Conservation (phyloP, 2,888 invertebrate species). For the Bimastos eiseni region DNA sequence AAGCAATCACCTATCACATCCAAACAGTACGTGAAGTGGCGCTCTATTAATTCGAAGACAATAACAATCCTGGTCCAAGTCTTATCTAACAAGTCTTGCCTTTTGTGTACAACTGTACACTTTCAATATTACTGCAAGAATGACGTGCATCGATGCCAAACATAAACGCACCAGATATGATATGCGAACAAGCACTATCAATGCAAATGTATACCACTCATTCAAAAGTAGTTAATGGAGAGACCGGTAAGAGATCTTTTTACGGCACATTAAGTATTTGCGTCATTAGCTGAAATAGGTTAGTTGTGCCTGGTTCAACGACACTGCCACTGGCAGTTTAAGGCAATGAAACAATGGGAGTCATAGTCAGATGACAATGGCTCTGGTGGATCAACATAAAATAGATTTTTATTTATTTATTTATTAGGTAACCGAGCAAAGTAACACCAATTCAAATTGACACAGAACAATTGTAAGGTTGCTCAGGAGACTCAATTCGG, state of each 20-base stretch:
- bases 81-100: no score
- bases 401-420: no score
- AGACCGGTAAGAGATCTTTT: neutral
- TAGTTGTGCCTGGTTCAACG: no score
- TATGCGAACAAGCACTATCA: neutral
- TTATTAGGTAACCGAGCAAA: no score
- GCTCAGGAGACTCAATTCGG: no score
- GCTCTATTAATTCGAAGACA: neutral
- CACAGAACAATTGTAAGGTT: no score
- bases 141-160: neutral
- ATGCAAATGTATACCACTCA: neutral
- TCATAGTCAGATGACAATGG: no score
- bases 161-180: neutral
- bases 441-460: no score
- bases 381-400: no score
- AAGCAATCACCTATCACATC: no score
- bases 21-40: neutral
- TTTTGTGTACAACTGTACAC: neutral
- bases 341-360: no score
- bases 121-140: neutral
- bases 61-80: neutral
- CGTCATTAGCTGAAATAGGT: neutral
- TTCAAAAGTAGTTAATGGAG: neutral
- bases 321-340: no score
- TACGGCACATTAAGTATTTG: neutral